Evolutionary conservation across 2,888 invertebrate species (phyloP).

Genomic region (Acrobasis consociella): DNA sequence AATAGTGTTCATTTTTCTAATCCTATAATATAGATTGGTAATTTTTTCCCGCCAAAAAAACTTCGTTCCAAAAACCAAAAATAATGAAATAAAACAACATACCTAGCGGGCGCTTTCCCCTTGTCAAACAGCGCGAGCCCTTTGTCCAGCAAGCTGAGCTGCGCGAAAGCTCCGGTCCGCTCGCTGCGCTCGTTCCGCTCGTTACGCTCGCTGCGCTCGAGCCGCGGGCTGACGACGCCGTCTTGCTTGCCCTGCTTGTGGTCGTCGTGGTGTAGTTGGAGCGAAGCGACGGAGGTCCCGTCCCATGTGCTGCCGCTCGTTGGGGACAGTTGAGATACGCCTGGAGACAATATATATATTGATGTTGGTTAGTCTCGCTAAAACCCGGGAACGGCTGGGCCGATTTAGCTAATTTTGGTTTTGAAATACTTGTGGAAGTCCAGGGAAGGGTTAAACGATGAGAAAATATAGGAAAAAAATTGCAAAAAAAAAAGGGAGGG

Average conservation of each 20-base stretch:
- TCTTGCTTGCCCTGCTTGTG: constrained; percentile 39
- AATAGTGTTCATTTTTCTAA: no score
- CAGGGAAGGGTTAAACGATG: no score
- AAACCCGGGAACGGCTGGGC: no score
- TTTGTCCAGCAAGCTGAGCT: constrained; percentile 65
- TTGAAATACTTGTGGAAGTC: no score
- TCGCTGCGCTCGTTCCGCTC: constrained; percentile 50
- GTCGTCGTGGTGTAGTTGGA: constrained; percentile 55
- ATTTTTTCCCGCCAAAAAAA: no score
- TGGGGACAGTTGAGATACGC: constrained; percentile 71
- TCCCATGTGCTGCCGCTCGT: constrained; percentile 62
- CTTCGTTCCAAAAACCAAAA: no score
- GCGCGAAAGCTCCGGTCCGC: constrained; percentile 42
- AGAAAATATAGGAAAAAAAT: no score
- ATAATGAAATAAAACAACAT: not conserved
- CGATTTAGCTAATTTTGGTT: no score
- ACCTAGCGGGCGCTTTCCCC: constrained; percentile 28
- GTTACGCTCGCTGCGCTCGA: constrained; percentile 45
- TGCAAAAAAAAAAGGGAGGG: no score
- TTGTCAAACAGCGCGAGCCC: constrained; percentile 39
- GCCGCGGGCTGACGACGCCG: constrained; percentile 54
- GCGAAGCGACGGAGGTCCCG: constrained; percentile 57
- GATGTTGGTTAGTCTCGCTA: no score
- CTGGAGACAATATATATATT: constrained; percentile 41
- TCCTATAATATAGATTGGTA: no score